phyloP scores from a whole-genome alignment of 1,140 invertebrate species.

The Heliothis subflexa region DNA sequence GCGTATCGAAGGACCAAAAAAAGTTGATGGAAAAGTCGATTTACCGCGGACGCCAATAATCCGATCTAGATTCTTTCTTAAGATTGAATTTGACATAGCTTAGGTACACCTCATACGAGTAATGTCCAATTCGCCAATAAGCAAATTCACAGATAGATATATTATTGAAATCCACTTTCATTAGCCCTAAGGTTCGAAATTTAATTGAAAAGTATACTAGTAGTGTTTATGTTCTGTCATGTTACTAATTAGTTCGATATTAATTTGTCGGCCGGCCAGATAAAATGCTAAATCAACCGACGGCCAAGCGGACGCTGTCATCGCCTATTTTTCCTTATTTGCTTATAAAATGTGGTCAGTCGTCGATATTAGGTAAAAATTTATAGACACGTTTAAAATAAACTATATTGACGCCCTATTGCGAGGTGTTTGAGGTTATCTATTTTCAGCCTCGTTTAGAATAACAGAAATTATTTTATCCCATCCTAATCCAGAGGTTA shows the following conservation, averaged over 20 bases:
- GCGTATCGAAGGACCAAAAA: neutral
- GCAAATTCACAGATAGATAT: no score
- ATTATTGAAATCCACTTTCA: no score
- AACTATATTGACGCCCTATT: neutral
- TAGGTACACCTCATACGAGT: no score
- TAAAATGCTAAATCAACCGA: neutral
- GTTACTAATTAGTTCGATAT: slow-evolving; percentile 10
- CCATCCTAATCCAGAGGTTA: neutral
- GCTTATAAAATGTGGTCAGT: neutral
- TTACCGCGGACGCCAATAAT: no score
- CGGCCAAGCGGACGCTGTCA: neutral
- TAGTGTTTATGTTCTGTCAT: neutral
- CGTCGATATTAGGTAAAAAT: slow-evolving; percentile 9
- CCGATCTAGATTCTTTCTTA: no score
- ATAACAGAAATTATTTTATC: neutral
- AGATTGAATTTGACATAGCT: no score
- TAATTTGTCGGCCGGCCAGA: neutral
- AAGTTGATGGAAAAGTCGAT: no score
- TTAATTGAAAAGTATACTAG: neutral
- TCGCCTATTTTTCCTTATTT: slow-evolving; percentile 8
- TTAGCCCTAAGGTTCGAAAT: neutral
- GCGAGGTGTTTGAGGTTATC: neutral
- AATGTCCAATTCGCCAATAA: no score
- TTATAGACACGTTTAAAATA: neutral
- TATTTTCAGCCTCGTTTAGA: neutral